Percentiles rank a stretch among this genome's conserved stretches.
phyloP scores from a whole-genome alignment of 1,140 invertebrate genomes.

The Stegodyphus mimosarum region DNA sequence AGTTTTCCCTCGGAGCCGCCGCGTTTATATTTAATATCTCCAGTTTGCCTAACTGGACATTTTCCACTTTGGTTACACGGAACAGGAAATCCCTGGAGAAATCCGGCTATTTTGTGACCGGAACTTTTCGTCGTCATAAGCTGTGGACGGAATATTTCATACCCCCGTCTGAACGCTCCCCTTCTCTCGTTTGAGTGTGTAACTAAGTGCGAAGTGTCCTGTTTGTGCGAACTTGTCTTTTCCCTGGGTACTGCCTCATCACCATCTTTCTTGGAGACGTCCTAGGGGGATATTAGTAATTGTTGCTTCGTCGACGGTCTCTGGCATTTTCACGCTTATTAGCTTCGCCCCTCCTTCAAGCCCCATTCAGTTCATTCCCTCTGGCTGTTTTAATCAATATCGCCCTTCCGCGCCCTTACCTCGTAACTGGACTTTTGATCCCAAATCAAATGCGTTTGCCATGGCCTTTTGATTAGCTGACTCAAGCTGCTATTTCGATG shows the following conservation, averaged over 20 bases:
- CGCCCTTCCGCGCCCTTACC: background rate
- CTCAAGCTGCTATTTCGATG: no score
- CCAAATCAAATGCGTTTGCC: conserved; percentile 18
- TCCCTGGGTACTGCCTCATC: conserved; percentile 16
- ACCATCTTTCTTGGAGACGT: conserved; percentile 23
- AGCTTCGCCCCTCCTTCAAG: conserved; percentile 1
- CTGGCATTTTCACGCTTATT: conserved; percentile 46
- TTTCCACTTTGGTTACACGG: conserved; percentile 30
- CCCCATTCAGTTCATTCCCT: conserved; percentile 10
- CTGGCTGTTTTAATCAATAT: conserved; percentile 40
- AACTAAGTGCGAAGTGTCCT: conserved; percentile 45
- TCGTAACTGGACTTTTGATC: conserved; percentile 3
- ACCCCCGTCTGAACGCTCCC: background rate
- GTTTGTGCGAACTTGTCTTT: conserved; percentile 14
- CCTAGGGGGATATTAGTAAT: conserved; percentile 24
- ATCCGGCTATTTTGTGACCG: background rate
- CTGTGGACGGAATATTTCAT: background rate
- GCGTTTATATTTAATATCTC: conserved; percentile 43
- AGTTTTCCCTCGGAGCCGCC: conserved; percentile 13
- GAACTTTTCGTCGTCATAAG: background rate
- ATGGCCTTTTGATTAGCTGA: no score
- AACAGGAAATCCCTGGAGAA: background rate
- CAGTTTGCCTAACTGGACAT: conserved; percentile 40
- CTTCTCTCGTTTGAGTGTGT: conserved; percentile 31
- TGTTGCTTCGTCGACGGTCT: conserved; percentile 49